Conservation (phyloP, 1,140 invertebrate species). For the Arion vulgaris region DNA sequence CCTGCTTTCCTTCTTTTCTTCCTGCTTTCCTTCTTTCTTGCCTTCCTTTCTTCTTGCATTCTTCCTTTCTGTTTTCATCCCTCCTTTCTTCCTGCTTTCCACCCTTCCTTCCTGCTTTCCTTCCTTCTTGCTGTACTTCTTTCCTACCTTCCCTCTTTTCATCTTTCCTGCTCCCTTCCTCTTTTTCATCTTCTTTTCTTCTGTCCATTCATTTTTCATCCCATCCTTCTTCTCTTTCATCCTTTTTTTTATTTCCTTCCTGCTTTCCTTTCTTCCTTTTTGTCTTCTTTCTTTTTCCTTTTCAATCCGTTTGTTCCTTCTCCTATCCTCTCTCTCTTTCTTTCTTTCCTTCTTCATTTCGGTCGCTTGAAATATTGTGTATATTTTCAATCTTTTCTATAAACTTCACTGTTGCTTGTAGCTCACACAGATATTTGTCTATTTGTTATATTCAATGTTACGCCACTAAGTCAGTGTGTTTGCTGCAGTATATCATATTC, state of each 20-base stretch:
- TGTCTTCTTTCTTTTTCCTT: neutral
- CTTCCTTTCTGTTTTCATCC: neutral
- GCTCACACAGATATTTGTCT: neutral
- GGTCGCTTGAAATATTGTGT: neutral
- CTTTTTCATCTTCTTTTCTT: neutral
- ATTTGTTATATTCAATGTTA: neutral
- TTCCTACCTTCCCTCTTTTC: too few species aligned
- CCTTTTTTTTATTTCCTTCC: too few species aligned
- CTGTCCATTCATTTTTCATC: neutral
- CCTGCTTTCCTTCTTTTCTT: neutral
- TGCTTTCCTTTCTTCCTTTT: too few species aligned
- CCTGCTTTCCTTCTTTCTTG: neutral
- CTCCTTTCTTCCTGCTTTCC: neutral
- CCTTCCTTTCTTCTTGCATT: neutral
- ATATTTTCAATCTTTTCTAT: neutral
- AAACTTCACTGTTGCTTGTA: neutral
- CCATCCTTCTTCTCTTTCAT: too few species aligned
- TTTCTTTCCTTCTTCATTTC: neutral
- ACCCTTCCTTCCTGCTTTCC: neutral
- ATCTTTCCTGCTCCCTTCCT: too few species aligned
- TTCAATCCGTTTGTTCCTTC: neutral
- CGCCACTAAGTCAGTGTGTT: neutral
- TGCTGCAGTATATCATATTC: too few species aligned
- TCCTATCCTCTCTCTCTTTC: neutral
- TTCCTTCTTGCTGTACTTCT: too few species aligned